Conservation (phyloP, 2,113 vertebrate species). For the Centropristis striata region DNA sequence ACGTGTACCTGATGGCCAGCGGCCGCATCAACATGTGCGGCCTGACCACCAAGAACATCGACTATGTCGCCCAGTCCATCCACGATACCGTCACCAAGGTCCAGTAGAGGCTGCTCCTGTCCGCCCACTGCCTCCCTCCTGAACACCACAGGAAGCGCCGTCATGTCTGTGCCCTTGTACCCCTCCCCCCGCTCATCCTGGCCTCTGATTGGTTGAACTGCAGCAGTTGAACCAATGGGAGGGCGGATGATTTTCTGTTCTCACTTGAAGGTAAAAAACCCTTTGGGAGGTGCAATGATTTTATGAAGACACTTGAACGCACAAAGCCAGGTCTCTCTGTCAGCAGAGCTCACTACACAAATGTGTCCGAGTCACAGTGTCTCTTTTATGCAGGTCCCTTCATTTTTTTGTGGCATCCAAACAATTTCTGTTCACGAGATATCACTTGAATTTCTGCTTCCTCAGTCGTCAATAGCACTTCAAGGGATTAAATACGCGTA, state of each 20-base stretch:
- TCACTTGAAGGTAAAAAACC: slow-evolving; percentile 1
- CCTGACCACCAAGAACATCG: slow-evolving; percentile 94
- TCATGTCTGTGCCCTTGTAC: neutral
- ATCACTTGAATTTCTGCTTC: neutral
- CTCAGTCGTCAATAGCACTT: neutral
- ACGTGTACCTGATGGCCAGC: slow-evolving; percentile 97
- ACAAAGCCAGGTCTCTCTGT: neutral
- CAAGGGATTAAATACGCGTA: neutral
- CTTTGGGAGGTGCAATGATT: slow-evolving; percentile 49
- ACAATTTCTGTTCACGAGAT: neutral
- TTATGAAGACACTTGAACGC: slow-evolving; percentile 43
- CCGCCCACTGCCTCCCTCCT: slow-evolving; percentile 30
- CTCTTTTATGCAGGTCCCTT: neutral
- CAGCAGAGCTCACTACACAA: neutral
- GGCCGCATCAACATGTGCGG: slow-evolving; percentile 99
- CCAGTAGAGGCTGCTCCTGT: slow-evolving; percentile 83
- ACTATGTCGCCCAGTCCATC: slow-evolving; percentile 96
- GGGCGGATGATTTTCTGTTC: slow-evolving; percentile 18
- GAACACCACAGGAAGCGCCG: slow-evolving; percentile 21
- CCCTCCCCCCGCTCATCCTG: neutral
- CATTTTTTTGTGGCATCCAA: neutral
- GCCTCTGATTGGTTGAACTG: slow-evolving; percentile 45
- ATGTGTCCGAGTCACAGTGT: neutral
- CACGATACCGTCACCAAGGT: slow-evolving; percentile 94
- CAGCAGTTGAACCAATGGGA: slow-evolving; percentile 40